Base-by-base conservation (phyloP, 2,888 invertebrate genomes). In the Limenitis camilla region DNA sequence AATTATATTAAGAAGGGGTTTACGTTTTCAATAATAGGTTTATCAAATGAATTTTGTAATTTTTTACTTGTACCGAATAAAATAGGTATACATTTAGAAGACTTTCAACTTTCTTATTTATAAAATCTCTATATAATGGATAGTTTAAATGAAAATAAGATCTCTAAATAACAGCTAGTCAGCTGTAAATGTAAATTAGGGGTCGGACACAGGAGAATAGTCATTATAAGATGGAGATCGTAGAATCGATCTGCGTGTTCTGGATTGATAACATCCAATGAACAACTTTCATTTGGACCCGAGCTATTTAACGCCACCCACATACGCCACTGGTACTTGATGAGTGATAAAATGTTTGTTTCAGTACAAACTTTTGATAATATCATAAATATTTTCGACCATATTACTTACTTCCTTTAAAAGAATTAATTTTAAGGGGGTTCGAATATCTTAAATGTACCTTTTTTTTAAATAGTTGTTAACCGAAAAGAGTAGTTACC, bases 281-380 rank as follows among this genome's bases (percentile, higher is more conserved):
- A 77, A 80, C 80, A 79, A 82, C 78, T 81, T 81, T 79, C 78
- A 68, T 81, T 73, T 66, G 49, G 56, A 71, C 69, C 61, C 66
- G 69, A 78, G 77, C 76, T 72, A 78, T 83, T 81, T 77, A 70
- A 73, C 76, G 74, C 78, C 79, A 72, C 84, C 83, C 77, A 85
- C 83, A 79, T 78, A 55, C 66, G 74, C 74, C 67, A 72, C 72
- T 60, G 75, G 69, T 68, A 67, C 61, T 57, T 63, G 66, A 61
- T 56, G 60, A 59, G 58, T 55, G 41, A 57, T 79, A 78, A 81
- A 70, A 79, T 78, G 72, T 64, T 64, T 72, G 74, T 61, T 32
- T 27, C 19, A 19, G 19, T 19, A 19, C 19, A 19, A 19, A 19
- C 19, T 19, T 19, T 19, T n/a, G n/a, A n/a, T n/a, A n/a, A n/a